These are phyloP conservation scores for Hypena proboscidalis DNA, from an alignment of 2,888 invertebrate genomes.

Conservation along the genomic window DNA sequence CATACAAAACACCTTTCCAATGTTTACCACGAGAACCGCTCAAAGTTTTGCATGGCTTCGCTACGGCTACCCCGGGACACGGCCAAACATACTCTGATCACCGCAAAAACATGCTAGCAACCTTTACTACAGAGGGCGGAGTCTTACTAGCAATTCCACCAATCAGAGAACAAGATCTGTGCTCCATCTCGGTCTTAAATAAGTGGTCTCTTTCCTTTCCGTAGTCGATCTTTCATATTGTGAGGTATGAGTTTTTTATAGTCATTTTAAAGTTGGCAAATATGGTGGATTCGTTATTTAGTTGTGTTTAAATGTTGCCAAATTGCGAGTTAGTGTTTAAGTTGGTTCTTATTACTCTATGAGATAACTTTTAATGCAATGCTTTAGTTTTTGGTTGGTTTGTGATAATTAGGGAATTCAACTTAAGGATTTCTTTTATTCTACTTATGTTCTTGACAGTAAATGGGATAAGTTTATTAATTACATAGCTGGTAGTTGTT, in stretches of 20 bases:
- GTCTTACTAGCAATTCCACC: conserved; percentile 40
- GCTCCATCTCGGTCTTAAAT: conserved; percentile 24
- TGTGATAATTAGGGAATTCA: neutral
- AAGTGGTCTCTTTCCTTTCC: conserved; percentile 54
- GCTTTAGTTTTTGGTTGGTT: conserved; percentile 15
- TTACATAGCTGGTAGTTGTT: too few species aligned
- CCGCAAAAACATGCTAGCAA: conserved; percentile 74
- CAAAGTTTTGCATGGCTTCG: conserved; percentile 52
- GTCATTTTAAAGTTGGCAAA: conserved; percentile 65
- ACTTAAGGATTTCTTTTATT: too few species aligned
- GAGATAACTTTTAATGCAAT: conserved; percentile 35
- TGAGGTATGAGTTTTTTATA: conserved; percentile 72
- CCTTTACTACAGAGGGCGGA: conserved; percentile 57
- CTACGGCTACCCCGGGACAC: conserved; percentile 53
- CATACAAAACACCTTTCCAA: neutral
- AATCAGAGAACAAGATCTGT: conserved; percentile 40
- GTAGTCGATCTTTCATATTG: conserved; percentile 76
- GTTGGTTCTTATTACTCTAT: conserved; percentile 36
- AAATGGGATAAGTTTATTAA: too few species aligned
- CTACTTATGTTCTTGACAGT: too few species aligned
- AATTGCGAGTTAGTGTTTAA: conserved; percentile 51
- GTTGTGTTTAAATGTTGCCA: conserved; percentile 56
- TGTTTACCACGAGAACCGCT: conserved; percentile 52
- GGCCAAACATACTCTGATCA: conserved; percentile 61
- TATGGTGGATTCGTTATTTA: conserved; percentile 50